Percentiles rank a stretch among this genome's conserved stretches.
phyloP scores from a whole-genome alignment of 2,888 invertebrate genomes.

The Plebejus anna region DNA sequence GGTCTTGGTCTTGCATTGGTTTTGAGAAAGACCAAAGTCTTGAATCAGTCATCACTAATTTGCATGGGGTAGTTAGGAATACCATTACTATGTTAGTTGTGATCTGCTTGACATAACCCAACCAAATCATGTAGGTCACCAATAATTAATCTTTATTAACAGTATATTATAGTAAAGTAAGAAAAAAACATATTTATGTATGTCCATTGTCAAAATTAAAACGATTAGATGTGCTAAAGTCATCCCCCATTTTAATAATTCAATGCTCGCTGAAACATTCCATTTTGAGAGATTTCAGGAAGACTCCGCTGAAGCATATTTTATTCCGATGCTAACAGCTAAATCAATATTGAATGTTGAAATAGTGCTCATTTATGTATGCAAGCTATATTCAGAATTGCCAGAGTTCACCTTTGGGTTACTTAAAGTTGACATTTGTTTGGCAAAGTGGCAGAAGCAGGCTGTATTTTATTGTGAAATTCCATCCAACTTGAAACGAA shows the following conservation, averaged over 20 bases:
- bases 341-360: constrained; percentile 24
- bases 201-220: too few relatives aligned
- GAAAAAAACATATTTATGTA: too few relatives aligned
- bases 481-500: neutral
- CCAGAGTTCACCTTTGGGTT: constrained; percentile 4
- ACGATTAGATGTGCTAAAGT: too few relatives aligned
- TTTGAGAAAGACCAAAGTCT: too few relatives aligned
- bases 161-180: too few relatives aligned
- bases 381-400: constrained; percentile 23
- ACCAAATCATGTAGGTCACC: too few relatives aligned
- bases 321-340: constrained; percentile 10
- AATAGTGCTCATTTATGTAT: constrained; percentile 22
- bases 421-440: constrained; percentile 14
- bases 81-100: too few relatives aligned
- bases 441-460: neutral
- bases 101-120: too few relatives aligned
- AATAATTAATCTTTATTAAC: too few relatives aligned
- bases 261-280: neutral
- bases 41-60: too few relatives aligned
- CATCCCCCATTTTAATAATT: neutral
- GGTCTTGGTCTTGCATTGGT: too few relatives aligned
- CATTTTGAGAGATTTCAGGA: neutral
- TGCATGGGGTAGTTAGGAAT: too few relatives aligned
- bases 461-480: neutral
- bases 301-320: neutral